Base-by-base conservation (phyloP, 2,797 vertebrate genomes). In the Benthosema pterotum region DNA sequence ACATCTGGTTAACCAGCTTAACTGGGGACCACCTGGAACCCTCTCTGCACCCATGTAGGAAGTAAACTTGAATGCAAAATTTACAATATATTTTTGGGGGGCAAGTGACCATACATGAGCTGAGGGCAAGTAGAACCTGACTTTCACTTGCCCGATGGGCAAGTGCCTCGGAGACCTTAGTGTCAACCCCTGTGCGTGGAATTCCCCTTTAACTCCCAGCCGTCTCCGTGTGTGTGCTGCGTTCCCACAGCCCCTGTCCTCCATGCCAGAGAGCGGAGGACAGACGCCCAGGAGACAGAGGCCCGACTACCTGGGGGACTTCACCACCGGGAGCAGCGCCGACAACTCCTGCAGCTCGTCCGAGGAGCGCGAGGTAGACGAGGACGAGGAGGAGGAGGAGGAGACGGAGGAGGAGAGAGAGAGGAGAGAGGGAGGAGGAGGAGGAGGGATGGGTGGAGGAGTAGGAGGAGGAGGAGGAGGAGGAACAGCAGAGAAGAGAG, bases 231-330 rank as follows among this genome's bases (percentile, higher is more conserved):
- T n/a, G n/a, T n/a, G n/a, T n/a, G n/a, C n/a, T n/a, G n/a, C n/a
- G n/a, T n/a, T n/a, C 22, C 2, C 4, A 22, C 22, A 22, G 22
- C 22, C 22, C 4, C 22, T 22, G 22, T 22, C 84, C 69, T 93
- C 95, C 14, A 99, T 99, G 97, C 96, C 97, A 18, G 96, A 98
- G 83, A 95, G 93, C 75, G 84, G 91, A 19, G 84, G 91, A 19
- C 94, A 95, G 66, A 87, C 88, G 9, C 72, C 89, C 51, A 93
- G 89, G 78, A 95, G 91, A 56, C 90, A 88, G 42, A 93, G 90
- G 46, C 87, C 86, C 38, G 93, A 92, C 69, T 88, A 85, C 73
- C 92, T 92, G 67, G 95, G 94, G 3, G 86, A 90, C 59, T 90
- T 90, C 74, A 86, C 76, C 75, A 96, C 93, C 4, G 91, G 91